A percentile compares a stretch with the other conserved stretches of the same genome.
These are phyloP conservation scores for Podilymbus podiceps DNA, from an alignment of 2,113 vertebrate species.

Conservation along the genomic window DNA sequence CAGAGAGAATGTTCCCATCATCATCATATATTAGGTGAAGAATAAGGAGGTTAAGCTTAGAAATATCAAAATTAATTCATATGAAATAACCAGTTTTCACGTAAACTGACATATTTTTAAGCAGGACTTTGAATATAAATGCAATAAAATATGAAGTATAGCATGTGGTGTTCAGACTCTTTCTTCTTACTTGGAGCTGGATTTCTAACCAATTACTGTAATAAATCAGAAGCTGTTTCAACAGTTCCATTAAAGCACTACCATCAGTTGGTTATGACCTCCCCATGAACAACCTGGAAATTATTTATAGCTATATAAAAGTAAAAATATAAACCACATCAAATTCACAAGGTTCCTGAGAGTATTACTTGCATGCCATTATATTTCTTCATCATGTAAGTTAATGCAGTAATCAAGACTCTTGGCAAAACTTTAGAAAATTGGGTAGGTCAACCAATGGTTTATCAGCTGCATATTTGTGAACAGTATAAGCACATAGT, in stretches of 20 bases:
- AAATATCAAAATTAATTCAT: neutral
- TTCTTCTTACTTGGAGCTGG: neutral
- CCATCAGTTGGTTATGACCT: neutral
- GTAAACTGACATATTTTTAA: neutral
- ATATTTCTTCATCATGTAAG: neutral
- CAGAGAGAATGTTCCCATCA: neutral
- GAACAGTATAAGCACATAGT: neutral
- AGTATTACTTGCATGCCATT: neutral
- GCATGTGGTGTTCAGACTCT: neutral
- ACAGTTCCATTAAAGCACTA: neutral
- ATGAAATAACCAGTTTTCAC: neutral
- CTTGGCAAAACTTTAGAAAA: neutral
- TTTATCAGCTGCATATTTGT: neutral
- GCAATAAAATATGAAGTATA: neutral
- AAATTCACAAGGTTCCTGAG: neutral
- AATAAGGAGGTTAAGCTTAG: neutral
- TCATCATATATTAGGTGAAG: neutral
- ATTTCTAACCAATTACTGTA: neutral
- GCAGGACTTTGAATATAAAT: neutral
- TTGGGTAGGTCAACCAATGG: neutral
- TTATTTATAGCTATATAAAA: neutral
- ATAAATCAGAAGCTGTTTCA: neutral
- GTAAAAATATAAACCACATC: neutral
- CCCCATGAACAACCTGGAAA: neutral
- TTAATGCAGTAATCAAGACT: neutral